Base-by-base conservation (phyloP, 2,797 vertebrate species). In the Phoxinus dragarum region DNA sequence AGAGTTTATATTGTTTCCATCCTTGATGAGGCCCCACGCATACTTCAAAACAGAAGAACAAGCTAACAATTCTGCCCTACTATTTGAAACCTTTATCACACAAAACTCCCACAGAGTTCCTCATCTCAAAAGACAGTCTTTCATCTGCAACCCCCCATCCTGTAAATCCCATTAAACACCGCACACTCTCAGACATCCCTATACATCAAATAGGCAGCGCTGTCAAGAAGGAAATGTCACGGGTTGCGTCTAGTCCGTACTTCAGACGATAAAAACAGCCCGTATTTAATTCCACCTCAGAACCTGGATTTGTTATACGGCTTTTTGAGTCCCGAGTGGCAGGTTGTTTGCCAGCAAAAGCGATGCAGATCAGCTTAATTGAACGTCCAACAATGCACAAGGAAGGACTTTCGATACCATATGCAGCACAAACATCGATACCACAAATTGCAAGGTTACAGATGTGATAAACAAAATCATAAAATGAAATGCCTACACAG, bases 401-500 rank as follows among this genome's bases (percentile, higher is more conserved):
- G 80, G 72, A 66, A 80, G 69, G 81, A 72, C 64, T 71, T 82
- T 86, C 27, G 72, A 66, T 72, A 75, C 86, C 34, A 61, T 34
- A 75, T 80, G 49, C 68, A 82, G 82, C 17, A 80, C 82, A 87
- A 88, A 87, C 85, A 82, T 44, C 47, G 16, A 90, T 88, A 81
- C 6, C 1, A 4, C 87, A 75, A 86, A 88, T 69, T 17, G 36
- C 21, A 76, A 68, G 59, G 49, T 80, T 84, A 73, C 56, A 84
- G 78, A 68, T 74, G 85, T 49, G 56, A 78, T 74, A 82, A 84
- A 88, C 78, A 82, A 86, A 59, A 84, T 78, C 42, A 69, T 74
- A 80, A 80, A 86, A 74, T 36, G 79, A 86, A 80, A 56, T 86
- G 90, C 91, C 91, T 92, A 92, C 88, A 91, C 85, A 82, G 87